Conservation (phyloP, 2,113 vertebrate genomes). For the Phalacrocorax carbo region DNA sequence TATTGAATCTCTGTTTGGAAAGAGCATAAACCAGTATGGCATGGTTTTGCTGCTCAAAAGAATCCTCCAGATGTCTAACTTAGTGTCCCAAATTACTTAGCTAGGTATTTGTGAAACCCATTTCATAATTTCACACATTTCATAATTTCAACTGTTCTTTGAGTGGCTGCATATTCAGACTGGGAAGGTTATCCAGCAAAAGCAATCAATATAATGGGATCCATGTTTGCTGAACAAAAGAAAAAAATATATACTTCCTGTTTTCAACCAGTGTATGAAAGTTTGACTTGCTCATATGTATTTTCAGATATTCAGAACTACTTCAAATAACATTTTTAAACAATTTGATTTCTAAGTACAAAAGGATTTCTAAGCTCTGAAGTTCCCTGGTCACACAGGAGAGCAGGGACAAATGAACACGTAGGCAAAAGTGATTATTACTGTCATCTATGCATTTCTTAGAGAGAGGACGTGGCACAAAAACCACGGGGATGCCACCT, state of each 20-base stretch:
- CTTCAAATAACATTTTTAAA: not conserved
- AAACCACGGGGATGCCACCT: slow-evolving; percentile 27
- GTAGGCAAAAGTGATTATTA: slow-evolving; percentile 6
- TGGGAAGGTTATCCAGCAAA: not conserved
- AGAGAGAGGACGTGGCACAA: not conserved
- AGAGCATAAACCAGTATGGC: not conserved
- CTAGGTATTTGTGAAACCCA: not conserved
- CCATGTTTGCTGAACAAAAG: not conserved
- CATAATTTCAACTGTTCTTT: not conserved
- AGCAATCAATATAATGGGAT: rapidly evolving
- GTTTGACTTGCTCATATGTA: rapidly evolving
- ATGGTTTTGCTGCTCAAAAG: not conserved
- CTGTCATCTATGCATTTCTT: slow-evolving; percentile 13
- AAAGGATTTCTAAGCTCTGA: not conserved
- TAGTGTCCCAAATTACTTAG: not conserved
- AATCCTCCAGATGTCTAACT: not conserved
- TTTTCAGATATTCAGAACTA: not conserved
- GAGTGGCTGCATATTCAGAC: not conserved
- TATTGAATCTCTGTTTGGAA: not conserved
- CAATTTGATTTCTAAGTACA: not conserved
- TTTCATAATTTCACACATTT: not conserved
- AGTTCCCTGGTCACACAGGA: not conserved
- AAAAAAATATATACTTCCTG: not conserved
- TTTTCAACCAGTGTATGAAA: not conserved
- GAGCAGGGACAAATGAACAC: not conserved